phyloP scores from a whole-genome alignment of 2,797 vertebrate species.

The Chloroceryle amazona region DNA sequence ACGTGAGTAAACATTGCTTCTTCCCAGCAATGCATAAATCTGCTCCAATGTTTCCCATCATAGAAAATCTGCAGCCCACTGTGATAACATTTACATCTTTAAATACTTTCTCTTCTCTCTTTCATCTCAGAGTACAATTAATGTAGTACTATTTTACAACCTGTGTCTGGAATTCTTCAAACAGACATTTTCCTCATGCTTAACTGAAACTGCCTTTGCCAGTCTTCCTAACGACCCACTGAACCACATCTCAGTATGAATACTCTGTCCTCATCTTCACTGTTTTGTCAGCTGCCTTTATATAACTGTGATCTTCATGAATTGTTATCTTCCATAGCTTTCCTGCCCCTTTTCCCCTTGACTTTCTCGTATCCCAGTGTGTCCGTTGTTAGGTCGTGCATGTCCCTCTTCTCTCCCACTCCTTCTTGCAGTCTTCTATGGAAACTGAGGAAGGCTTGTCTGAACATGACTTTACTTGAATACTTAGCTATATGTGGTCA shows the following conservation, averaged over 20 bases:
- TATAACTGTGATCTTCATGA: neutral
- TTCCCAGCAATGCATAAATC: neutral
- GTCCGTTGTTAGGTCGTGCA: neutral
- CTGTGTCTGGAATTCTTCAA: neutral
- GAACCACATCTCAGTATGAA: neutral
- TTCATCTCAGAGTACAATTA: conserved; percentile 22
- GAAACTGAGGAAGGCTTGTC: neutral
- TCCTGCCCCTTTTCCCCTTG: neutral
- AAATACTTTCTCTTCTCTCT: conserved; percentile 18
- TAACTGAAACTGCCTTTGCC: neutral
- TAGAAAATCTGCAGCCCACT: neutral
- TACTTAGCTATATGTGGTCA: neutral
- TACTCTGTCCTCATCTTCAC: neutral
- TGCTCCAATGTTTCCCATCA: neutral
- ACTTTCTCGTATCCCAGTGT: neutral
- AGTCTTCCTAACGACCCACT: neutral
- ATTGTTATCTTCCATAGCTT: neutral
- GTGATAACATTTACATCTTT: conserved; percentile 19
- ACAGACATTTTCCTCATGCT: neutral
- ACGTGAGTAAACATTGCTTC: conserved; percentile 79
- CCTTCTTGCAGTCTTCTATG: neutral
- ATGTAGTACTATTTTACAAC: neutral
- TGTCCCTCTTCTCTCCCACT: neutral
- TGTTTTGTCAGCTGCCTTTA: neutral
- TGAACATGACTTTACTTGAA: neutral